phyloP scores from a whole-genome alignment of 1,140 invertebrate species.

The Acromyrmex echinatior region DNA sequence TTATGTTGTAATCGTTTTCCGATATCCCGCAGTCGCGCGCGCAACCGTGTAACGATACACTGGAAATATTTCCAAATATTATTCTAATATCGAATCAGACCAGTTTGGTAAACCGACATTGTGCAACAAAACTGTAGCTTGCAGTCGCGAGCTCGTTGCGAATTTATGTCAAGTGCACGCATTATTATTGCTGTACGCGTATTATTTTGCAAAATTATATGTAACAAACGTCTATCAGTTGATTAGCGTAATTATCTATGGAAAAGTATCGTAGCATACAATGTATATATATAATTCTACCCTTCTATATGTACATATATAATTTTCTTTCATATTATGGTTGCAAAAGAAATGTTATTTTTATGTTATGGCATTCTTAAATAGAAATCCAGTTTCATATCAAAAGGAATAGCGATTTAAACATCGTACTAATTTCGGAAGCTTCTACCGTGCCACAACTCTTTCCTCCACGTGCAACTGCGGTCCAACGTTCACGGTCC shows the following conservation, averaged over 20 bases:
- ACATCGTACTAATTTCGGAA: slow-evolving; percentile 7
- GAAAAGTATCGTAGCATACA: background rate
- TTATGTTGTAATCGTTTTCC: slow-evolving; percentile 77
- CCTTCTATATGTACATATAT: background rate
- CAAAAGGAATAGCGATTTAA: slow-evolving; percentile 5
- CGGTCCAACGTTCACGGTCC: slow-evolving; percentile 4
- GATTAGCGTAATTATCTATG: background rate
- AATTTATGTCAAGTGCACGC: slow-evolving; percentile 47
- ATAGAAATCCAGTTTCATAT: background rate
- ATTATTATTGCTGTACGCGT: slow-evolving; percentile 30
- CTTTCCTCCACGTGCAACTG: slow-evolving; percentile 16
- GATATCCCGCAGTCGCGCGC: slow-evolving; percentile 64
- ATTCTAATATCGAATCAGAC: slow-evolving; percentile 66
- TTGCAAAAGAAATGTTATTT: slow-evolving; percentile 3
- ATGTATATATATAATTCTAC: too few species aligned
- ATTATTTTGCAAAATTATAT: slow-evolving; percentile 23
- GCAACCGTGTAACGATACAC: slow-evolving; percentile 42
- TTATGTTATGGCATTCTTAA: background rate
- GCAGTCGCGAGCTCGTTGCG: slow-evolving; percentile 20
- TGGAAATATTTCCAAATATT: slow-evolving; percentile 66
- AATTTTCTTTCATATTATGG: background rate
- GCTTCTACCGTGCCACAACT: background rate
- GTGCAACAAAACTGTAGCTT: slow-evolving; percentile 24
- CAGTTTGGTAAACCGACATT: slow-evolving; percentile 18
- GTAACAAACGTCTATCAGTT: background rate